These are phyloP conservation scores for Ooceraea biroi DNA, from an alignment of 1,140 invertebrate species.

Conservation along the genomic window DNA sequence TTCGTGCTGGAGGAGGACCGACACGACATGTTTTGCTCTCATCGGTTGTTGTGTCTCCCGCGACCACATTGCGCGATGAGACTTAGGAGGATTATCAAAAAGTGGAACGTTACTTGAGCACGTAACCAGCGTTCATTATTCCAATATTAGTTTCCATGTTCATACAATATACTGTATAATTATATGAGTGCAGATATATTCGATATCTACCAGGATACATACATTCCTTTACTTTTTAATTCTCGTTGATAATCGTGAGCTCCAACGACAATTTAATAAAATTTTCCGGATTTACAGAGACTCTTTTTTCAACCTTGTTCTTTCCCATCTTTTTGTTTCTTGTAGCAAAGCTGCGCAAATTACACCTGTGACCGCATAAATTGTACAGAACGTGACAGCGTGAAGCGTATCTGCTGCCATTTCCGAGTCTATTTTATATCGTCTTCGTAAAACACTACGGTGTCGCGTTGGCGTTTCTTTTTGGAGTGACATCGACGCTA, in stretches of 20 bases:
- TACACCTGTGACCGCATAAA: conserved; percentile 28
- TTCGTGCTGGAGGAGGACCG: background rate
- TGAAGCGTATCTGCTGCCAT: conserved; percentile 17
- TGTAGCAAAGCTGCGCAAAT: background rate
- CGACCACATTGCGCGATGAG: background rate
- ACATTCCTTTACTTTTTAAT: too few relatives aligned
- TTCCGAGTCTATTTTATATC: conserved; percentile 49
- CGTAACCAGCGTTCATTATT: background rate
- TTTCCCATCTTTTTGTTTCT: conserved; percentile 10
- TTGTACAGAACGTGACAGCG: conserved; percentile 41
- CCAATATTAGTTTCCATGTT: background rate
- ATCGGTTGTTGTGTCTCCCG: background rate
- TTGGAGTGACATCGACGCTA: conserved; percentile 47
- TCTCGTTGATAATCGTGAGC: background rate
- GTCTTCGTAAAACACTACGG: conserved; percentile 34
- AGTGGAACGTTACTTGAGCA: background rate
- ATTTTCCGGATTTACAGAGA: background rate
- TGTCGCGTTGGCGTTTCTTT: conserved; percentile 12
- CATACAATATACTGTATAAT: background rate
- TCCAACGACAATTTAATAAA: background rate
- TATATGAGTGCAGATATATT: too few relatives aligned
- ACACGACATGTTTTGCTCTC: background rate
- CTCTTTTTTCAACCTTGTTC: background rate
- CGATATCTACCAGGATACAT: too few relatives aligned
- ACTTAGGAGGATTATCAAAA: background rate